Conservation (phyloP, 2,888 invertebrate species). For the Eilema sororculum region DNA sequence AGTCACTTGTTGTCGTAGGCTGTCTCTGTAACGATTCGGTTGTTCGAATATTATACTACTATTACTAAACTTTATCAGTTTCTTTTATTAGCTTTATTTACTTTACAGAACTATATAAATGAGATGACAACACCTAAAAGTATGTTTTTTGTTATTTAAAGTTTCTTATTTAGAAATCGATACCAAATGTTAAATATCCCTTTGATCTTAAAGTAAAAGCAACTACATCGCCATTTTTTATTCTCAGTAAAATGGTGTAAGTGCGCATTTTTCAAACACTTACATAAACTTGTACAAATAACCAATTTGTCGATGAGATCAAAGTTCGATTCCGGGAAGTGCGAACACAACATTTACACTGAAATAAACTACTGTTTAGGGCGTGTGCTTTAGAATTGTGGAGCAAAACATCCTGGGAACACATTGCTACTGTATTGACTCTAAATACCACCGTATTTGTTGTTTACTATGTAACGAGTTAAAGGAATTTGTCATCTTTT, state of each 20-base stretch:
- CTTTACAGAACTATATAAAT: no score
- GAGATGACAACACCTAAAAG: no score
- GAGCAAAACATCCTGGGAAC: conserved; percentile 53
- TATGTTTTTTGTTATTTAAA: background rate
- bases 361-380: conserved; percentile 38
- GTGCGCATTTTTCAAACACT: conserved; percentile 6
- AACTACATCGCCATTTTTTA: background rate
- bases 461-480: background rate
- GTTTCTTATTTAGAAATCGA: background rate
- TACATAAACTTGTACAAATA: conserved; percentile 22
- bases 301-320: conserved; percentile 22
- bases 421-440: conserved; percentile 9
- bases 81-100: no score
- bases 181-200: background rate
- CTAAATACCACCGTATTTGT: no score
- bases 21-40: no score
- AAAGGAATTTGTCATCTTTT: no score
- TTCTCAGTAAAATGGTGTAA: background rate
- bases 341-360: conserved; percentile 58
- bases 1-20: no score
- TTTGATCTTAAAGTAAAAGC: background rate
- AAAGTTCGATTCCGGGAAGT: conserved; percentile 48
- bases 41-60: no score
- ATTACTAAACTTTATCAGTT: no score
- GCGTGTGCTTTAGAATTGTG: conserved; percentile 35